Percentiles rank a stretch among this genome's conserved stretches.
phyloP scores from a whole-genome alignment of 1,140 invertebrate genomes.

The Popillia japonica region DNA sequence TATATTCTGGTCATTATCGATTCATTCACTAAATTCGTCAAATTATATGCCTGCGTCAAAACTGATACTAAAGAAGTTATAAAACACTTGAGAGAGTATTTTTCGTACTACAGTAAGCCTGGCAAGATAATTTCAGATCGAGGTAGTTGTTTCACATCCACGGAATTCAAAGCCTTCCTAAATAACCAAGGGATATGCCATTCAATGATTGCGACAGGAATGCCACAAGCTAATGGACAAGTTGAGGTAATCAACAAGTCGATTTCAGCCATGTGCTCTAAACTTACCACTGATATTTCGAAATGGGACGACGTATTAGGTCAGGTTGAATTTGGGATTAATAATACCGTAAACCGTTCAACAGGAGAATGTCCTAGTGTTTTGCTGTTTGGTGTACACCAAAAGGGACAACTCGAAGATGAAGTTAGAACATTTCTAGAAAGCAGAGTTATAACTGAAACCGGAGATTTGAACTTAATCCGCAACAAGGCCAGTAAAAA shows the following conservation, averaged over 20 bases:
- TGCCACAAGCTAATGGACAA: neutral
- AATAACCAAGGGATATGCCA: too few species aligned
- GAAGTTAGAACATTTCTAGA: neutral
- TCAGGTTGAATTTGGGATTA: too few species aligned
- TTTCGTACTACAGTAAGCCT: neutral
- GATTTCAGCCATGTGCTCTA: neutral
- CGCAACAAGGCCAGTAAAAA: neutral
- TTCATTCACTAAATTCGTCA: neutral
- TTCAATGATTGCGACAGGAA: slow-evolving; percentile 9
- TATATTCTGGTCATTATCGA: neutral
- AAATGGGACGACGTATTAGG: slow-evolving; percentile 1
- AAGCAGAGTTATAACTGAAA: neutral
- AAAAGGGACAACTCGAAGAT: neutral
- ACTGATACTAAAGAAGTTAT: too few species aligned
- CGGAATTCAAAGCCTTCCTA: neutral
- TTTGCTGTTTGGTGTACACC: neutral
- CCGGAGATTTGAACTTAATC: slow-evolving; percentile 1
- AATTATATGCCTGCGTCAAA: neutral
- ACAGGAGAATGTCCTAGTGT: neutral
- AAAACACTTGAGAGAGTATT: neutral
- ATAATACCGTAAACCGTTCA: neutral
- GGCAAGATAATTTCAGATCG: neutral
- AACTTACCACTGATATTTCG: neutral
- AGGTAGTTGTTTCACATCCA: neutral
- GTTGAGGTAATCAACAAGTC: slow-evolving; percentile 22